Base-by-base conservation (phyloP, 2,888 invertebrate species). In the Noctua pronuba region DNA sequence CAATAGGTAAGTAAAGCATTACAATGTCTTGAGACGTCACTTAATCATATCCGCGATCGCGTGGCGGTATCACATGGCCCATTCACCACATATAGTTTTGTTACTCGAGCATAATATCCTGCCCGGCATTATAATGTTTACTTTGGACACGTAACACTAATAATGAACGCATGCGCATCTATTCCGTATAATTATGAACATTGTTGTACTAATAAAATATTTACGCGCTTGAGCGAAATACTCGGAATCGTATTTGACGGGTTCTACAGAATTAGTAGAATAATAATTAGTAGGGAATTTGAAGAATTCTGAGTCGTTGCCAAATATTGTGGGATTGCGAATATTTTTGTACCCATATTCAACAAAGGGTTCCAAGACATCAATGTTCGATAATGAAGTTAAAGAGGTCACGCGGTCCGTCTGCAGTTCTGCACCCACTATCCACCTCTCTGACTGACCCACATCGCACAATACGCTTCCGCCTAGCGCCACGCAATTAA, bases 401-500 rank as follows among this genome's bases (percentile, higher is more conserved):
- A 93, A 95, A 86, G 91, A 90, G 95, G 95, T 95, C 94, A 94
- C 89, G 91, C 86, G 91, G 91, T 92, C 89, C 90, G 90, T 91
- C 91, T 92, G 90, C 86, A 85, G 79, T n/a, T 91, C 91, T 92
- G 90, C 86, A 85, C 80, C 52, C 64, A 38, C 65, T n/a, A 65
- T 18, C 81, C 90, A 90, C 83, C 92, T 88, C 91, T 41, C 80
- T 92, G 92, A 84, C 71, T 95, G 96, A 96, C 96, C 96, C 93
- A 96, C 91, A 96, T 96, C 88, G 85, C 91, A 96, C 96, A 96
- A 96, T 96, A 92, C 94, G 93, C 92, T 94, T 94, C 95, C 95
- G 94, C 93, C 93, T 92, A 93, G 93, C 94, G 93, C 93, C 93
- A 94, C 94, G 95, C 96, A 96, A 96, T 96, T 96, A 96, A 95